Evolutionary conservation across 2,113 vertebrate genomes (phyloP).

Genomic region (Python bivittatus): DNA sequence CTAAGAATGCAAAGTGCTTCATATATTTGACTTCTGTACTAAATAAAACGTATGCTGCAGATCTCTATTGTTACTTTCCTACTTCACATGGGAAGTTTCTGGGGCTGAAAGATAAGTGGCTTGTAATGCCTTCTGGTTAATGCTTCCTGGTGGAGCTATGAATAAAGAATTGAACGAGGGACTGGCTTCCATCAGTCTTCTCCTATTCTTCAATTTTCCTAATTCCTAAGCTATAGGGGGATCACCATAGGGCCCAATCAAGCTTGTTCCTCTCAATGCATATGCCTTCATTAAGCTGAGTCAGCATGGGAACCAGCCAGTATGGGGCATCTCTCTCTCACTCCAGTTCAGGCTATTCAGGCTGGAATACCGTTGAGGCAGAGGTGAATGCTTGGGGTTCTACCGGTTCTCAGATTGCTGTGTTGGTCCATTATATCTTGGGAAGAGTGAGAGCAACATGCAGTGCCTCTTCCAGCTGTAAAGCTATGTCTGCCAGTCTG

Average conservation of each 20-base stretch:
- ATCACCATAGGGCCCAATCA: background rate
- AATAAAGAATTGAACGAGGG: background rate
- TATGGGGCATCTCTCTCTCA: background rate
- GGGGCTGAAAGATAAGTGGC: background rate
- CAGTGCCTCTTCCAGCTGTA: background rate
- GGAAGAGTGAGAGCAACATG: background rate
- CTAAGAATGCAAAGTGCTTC: background rate
- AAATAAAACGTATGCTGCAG: background rate
- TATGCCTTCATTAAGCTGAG: background rate
- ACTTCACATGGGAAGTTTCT: background rate
- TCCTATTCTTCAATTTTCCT: background rate
- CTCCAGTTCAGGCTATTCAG: background rate
- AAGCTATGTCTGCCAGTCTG: background rate
- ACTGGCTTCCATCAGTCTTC: background rate
- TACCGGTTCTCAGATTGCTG: background rate
- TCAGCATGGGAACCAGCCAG: too few relatives aligned
- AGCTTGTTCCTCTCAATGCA: background rate
- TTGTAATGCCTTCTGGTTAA: background rate
- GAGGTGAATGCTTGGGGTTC: background rate
- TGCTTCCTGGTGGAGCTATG: background rate
- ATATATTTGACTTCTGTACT: too few relatives aligned
- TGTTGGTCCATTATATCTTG: background rate
- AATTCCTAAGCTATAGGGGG: background rate
- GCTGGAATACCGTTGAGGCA: background rate
- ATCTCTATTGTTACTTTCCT: background rate